These are phyloP conservation scores for Camelus bactrianus DNA, from an alignment of 2,113 vertebrate genomes.

Conservation along the genomic window DNA sequence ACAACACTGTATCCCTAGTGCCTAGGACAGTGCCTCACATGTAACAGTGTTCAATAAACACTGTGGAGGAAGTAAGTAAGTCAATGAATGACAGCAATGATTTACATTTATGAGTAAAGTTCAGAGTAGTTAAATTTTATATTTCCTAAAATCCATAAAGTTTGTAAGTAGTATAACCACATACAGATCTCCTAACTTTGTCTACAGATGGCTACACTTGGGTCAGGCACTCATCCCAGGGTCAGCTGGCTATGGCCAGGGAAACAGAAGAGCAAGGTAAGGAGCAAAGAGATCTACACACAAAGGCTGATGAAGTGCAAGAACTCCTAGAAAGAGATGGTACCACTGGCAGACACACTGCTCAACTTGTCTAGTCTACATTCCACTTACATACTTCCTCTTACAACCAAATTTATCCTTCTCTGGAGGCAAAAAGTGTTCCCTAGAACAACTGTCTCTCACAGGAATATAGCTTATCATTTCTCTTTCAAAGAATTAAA, in stretches of 20 bases:
- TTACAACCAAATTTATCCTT: constrained; percentile 32
- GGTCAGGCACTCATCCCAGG: not conserved
- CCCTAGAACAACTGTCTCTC: not conserved
- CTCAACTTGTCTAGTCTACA: not conserved
- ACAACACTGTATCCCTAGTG: not conserved
- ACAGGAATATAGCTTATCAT: not conserved
- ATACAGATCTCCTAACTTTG: not conserved
- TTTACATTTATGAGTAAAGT: not conserved
- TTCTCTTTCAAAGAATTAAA: constrained; percentile 14
- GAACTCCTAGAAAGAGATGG: not conserved
- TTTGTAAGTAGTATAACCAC: not conserved
- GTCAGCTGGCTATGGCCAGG: not conserved
- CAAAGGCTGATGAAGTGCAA: not conserved
- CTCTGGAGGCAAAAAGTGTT: not conserved
- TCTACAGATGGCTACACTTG: not conserved
- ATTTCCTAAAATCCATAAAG: not conserved
- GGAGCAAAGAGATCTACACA: not conserved
- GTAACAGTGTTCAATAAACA: not conserved
- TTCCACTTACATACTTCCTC: not conserved
- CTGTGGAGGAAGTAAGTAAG: constrained; percentile 18
- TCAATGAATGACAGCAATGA: not conserved
- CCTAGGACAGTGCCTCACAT: not conserved
- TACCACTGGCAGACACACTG: not conserved
- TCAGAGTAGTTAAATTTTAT: not conserved
- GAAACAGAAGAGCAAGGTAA: not conserved